Conservation (phyloP, 2,888 invertebrate genomes). For the Chrysolina americana region DNA sequence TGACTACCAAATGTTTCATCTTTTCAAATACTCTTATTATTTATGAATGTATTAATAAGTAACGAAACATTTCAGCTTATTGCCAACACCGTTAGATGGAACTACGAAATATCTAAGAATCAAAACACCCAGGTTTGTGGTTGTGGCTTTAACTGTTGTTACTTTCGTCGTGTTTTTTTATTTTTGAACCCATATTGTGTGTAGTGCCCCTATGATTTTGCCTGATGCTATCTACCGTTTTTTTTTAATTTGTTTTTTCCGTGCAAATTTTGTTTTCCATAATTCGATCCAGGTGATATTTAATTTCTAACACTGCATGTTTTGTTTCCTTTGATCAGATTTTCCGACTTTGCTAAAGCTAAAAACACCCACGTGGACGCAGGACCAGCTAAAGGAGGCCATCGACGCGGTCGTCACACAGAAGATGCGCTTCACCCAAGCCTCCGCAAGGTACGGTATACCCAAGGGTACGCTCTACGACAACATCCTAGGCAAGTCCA, state of each 20-base stretch:
- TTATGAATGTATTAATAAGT: neutral
- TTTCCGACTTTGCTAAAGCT: conserved; percentile 79
- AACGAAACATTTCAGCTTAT: conserved; percentile 2
- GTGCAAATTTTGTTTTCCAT: conserved; percentile 4
- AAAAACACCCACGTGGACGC: conserved; percentile 84
- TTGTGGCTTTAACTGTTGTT: neutral
- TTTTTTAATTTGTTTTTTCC: conserved; percentile 8
- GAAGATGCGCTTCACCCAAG: conserved; percentile 84
- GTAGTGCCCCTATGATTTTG: neutral
- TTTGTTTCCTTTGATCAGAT: conserved; percentile 67
- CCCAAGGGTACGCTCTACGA: conserved; percentile 85
- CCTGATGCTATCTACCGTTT: neutral
- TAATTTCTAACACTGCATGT: conserved; percentile 49
- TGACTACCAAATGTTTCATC: too few species aligned
- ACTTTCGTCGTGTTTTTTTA: neutral
- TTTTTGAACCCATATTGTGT: neutral
- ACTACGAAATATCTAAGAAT: neutral
- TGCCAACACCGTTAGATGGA: neutral
- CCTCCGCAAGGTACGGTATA: conserved; percentile 79
- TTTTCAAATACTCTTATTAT: neutral
- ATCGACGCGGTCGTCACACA: conserved; percentile 83
- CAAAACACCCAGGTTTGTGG: conserved; percentile 17
- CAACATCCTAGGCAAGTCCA: conserved; percentile 83
- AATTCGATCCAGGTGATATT: neutral
- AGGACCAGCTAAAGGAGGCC: conserved; percentile 81